Base-by-base conservation (phyloP, 2,797 vertebrate genomes). In the Rallus crepitans region DNA sequence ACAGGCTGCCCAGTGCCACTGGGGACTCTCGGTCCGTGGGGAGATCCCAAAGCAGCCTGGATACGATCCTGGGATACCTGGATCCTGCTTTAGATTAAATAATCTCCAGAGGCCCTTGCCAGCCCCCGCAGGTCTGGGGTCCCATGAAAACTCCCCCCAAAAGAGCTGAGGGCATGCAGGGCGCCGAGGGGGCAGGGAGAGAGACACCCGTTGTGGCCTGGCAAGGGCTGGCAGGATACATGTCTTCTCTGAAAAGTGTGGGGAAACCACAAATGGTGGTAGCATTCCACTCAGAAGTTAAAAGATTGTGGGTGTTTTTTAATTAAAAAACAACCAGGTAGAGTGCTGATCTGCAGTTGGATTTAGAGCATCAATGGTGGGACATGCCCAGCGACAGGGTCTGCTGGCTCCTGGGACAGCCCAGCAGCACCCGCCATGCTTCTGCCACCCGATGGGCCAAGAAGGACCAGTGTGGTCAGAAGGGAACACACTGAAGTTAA, bases 211-310 rank as follows among this genome's bases (percentile, higher is more conserved):
- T 16, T 21, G 48, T 65, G 24, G 33, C 31, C 15, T 12, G 20
- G 33, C 37, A 53, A 20, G 60, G 33, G 31, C 18, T 12, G 20
- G 9, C 7, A 12, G 8, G 3, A 1, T 0, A 2, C 39, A 5
- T 18, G 31, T 39, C 37, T 42, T 56, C 31, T 10, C 2, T 11
- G 73, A 16, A 52, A n/a, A 55, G 27, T 6, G 9, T 0, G 35
- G 39, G 6, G 30, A 31, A 75, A 75, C 40, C 28, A 7, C 48
- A 3, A 50, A 19, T 16, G 5, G 12, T 1, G 3, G 35, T 5
- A 23, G 56, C 8, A 0, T 30, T 65, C 69, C 47, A 5, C 25
- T 13, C 40, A 40, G 47, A 48, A 37, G 7, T 76, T 40, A 6
- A 35, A 23, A 15, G 33, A 17, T 48, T 37, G 37, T 1, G 40